These are phyloP conservation scores for Megaceryle maxima DNA, from an alignment of 2,113 vertebrate species.

Conservation along the genomic window DNA sequence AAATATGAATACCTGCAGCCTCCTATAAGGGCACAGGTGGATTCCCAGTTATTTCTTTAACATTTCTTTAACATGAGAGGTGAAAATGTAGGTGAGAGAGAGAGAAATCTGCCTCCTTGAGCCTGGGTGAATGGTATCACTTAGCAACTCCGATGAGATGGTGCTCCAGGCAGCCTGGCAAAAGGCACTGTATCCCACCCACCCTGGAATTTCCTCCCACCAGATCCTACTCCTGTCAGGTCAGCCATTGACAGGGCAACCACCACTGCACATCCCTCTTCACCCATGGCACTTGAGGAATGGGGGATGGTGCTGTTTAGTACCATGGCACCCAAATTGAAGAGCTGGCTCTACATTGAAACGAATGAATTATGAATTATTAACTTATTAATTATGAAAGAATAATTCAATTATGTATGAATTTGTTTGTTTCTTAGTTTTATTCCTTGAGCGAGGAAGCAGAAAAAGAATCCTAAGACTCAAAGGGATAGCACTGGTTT, in stretches of 20 bases:
- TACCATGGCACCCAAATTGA: accelerated
- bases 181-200: too few relatives aligned
- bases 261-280: accelerated
- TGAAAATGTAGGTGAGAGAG: background rate
- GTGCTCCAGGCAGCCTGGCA: accelerated
- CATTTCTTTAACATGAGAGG: background rate
- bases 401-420: accelerated
- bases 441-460: background rate
- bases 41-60: background rate
- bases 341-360: accelerated
- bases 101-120: background rate
- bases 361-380: accelerated
- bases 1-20: accelerated
- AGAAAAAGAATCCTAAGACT: background rate
- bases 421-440: background rate
- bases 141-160: background rate
- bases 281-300: accelerated
- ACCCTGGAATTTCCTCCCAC: too few relatives aligned
- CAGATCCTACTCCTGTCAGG: accelerated
- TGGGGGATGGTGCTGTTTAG: accelerated
- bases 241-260: too few relatives aligned
- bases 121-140: background rate
- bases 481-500: accelerated
- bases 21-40: accelerated
- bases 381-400: too few relatives aligned